Percentiles rank a stretch among this genome's conserved stretches.
phyloP scores from a whole-genome alignment of 35 echinoderm and acorn worm genomes.

The Anneissia japonica region DNA sequence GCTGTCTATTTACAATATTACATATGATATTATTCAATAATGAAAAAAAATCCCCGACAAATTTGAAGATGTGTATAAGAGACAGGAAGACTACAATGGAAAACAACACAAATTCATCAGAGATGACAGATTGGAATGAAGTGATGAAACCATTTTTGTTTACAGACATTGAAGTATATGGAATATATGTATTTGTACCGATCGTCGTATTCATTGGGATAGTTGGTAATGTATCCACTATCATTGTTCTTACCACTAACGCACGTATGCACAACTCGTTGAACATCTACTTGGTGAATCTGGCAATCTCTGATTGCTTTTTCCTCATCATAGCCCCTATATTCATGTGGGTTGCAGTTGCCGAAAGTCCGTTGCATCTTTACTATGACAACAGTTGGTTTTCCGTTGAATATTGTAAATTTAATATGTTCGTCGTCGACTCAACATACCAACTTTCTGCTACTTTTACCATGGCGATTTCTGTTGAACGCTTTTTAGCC shows the following conservation, averaged over 20 bases:
- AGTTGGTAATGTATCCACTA: not conserved
- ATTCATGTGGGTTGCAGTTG: not conserved
- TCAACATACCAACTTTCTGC: not conserved
- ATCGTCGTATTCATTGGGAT: not conserved
- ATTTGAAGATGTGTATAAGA: no score
- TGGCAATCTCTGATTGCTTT: not conserved
- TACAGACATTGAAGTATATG: not conserved
- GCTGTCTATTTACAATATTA: no score
- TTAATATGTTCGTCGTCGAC: not conserved
- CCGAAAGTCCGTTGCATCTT: not conserved
- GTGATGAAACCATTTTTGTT: not conserved
- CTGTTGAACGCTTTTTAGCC: not conserved
- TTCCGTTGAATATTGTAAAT: not conserved
- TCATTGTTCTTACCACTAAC: not conserved
- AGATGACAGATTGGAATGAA: not conserved
- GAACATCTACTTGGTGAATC: not conserved
- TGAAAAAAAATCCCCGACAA: no score
- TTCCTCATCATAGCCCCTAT: not conserved
- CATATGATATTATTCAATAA: no score
- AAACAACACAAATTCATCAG: not conserved
- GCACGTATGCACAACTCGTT: not conserved
- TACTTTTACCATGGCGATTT: not conserved
- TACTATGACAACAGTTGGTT: not conserved
- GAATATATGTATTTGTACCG: not conserved
- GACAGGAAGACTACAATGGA: no score